These are phyloP conservation scores for Conus ventricosus DNA, from an alignment of 1,140 invertebrate species.

Conservation along the genomic window DNA sequence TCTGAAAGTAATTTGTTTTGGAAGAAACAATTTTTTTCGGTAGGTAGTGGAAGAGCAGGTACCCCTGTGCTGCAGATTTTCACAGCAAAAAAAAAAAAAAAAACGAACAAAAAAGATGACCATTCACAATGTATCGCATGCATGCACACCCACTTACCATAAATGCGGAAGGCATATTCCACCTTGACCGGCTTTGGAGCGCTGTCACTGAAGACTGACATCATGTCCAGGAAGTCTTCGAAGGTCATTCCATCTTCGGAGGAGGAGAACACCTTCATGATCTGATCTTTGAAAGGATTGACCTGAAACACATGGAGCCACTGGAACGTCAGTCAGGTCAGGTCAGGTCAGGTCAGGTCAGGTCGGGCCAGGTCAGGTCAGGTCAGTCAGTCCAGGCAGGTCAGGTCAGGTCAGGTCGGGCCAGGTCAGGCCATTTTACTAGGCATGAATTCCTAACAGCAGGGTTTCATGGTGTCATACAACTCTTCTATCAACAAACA, in stretches of 20 bases:
- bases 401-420: too few relatives aligned
- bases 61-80: too few relatives aligned
- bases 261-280: constrained; percentile 72
- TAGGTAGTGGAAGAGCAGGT: too few relatives aligned
- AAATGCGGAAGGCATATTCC: constrained; percentile 75
- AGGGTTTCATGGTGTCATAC: not conserved
- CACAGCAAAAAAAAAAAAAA: too few relatives aligned
- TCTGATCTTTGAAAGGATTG: constrained; percentile 73
- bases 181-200: constrained; percentile 74
- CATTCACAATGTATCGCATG: too few relatives aligned
- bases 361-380: too few relatives aligned
- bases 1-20: too few relatives aligned
- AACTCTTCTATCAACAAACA: too few relatives aligned
- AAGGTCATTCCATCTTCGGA: constrained; percentile 75
- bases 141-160: constrained; percentile 61
- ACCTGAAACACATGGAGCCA: constrained; percentile 61
- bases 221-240: constrained; percentile 75
- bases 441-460: not conserved
- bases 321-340: not conserved
- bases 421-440: not conserved
- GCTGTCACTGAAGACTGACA: constrained; percentile 74
- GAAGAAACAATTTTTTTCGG: too few relatives aligned
- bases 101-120: too few relatives aligned
- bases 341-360: too few relatives aligned
- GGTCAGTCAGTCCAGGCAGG: not conserved